phyloP scores from a whole-genome alignment of 2,113 vertebrate species.

The Equus quagga region DNA sequence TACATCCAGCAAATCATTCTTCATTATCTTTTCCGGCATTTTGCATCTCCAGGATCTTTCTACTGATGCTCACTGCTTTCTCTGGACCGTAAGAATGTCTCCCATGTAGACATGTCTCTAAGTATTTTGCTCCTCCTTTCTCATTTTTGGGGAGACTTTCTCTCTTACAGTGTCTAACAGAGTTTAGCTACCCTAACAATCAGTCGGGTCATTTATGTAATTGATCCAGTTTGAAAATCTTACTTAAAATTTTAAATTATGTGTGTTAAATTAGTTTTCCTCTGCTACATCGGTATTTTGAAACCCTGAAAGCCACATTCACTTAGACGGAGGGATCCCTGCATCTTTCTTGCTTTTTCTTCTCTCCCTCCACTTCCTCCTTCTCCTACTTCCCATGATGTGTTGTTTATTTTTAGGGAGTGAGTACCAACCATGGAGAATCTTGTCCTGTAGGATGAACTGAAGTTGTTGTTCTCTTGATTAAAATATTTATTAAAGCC shows the following conservation, averaged over 20 bases:
- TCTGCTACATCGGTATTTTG: background rate
- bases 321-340: background rate
- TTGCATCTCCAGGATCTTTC: background rate
- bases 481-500: background rate
- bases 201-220: background rate
- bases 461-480: background rate
- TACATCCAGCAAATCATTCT: background rate
- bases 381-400: background rate
- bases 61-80: background rate
- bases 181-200: background rate
- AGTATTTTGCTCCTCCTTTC: background rate
- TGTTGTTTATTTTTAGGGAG: background rate
- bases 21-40: background rate
- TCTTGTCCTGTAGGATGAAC: background rate
- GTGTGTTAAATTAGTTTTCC: background rate
- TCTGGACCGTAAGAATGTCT: background rate
- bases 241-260: background rate
- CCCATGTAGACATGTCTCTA: background rate
- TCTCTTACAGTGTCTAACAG: background rate
- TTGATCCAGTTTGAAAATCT: background rate
- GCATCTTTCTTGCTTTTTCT: background rate
- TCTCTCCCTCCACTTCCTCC: background rate
- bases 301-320: background rate
- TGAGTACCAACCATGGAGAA: background rate
- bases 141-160: background rate